Evolutionary conservation across 2,888 invertebrate genomes (phyloP), one percentile per base, ranked within the genome.

Genomic region (Callyntrura sp.): DNA sequence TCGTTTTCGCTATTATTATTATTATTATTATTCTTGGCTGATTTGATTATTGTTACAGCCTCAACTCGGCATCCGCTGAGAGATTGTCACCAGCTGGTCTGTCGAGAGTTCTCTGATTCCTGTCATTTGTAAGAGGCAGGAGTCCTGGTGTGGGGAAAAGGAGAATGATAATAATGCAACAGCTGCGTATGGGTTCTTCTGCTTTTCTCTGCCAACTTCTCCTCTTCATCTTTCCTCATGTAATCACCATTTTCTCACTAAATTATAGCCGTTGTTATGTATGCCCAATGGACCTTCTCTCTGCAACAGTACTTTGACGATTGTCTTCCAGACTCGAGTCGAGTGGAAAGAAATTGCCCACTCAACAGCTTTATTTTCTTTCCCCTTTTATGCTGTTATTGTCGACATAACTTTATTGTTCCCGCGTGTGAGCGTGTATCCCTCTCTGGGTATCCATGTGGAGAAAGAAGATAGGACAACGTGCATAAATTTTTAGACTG

Each of bases 241-340:
- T 48, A 73, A 73, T 73, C 73, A 48, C 73, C 17, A 60, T 35
- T 11, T 73, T 35, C 35, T 35, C 6, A 6, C 48, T 45, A 17
- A 73, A 48, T 73, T 73, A 73, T 73, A 23, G 20, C 45, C 73
- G 45, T 73, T 73, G 45, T 73, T 5, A n/a, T 12, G 65, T 65
- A 23, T 60, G 73, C 45, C 23, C 23, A 23, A 20, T 48, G 73
- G 12, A 20, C 20, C 48, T 73, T 45, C 48, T 48, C 14, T 68
- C 35, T 6, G 6, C 35, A 35, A 35, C 35, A 35, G 3, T n/a
- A n/a, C n/a, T n/a, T 35, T 6, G 6, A 35, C 35, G 35, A 35
- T 35, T 35, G 35, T 35, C 35, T 35, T 6, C 35, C 35, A 6
- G 35, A 35, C 35, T 35, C 35, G 6, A 35, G 35, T 35, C 35